phyloP scores from a whole-genome alignment of 2,888 invertebrate species.

The Watsonalla binaria region DNA sequence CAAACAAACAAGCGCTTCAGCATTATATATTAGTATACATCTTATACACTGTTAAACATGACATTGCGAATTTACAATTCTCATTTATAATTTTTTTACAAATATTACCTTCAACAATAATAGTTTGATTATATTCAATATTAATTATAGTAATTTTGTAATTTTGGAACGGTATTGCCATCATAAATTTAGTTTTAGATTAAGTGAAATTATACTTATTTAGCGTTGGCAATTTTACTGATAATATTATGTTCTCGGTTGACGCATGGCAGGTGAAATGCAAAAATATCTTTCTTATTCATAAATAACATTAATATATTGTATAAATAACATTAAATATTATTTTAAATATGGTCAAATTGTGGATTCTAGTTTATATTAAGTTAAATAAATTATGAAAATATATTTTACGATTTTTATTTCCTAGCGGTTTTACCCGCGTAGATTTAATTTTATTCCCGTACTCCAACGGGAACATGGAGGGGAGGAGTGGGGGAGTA shows the following conservation, averaged over 20 bases:
- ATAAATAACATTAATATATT: conserved; percentile 28
- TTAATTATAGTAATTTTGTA: not conserved
- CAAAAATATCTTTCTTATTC: conserved; percentile 7
- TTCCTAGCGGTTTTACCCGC: not conserved
- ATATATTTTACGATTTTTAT: conserved; percentile 14
- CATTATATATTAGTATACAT: too few species aligned
- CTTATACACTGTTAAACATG: too few species aligned
- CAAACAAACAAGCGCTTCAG: too few species aligned
- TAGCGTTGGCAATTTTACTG: not conserved
- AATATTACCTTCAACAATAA: too few species aligned
- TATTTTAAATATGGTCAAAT: conserved; percentile 19
- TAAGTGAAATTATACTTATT: not conserved
- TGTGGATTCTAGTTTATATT: conserved; percentile 32
- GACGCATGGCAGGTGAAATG: not conserved
- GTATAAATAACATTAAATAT: conserved; percentile 21
- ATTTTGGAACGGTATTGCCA: not conserved
- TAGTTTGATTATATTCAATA: not conserved
- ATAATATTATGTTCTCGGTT: not conserved
- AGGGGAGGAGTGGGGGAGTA: too few species aligned
- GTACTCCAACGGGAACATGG: too few species aligned
- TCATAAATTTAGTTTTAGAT: not conserved
- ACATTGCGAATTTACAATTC: too few species aligned
- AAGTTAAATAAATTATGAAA: conserved; percentile 39
- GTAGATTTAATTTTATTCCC: not conserved
- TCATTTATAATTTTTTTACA: too few species aligned